Base-by-base conservation (phyloP, 1,140 invertebrate genomes). In the Lysiphlebus fabarum region DNA sequence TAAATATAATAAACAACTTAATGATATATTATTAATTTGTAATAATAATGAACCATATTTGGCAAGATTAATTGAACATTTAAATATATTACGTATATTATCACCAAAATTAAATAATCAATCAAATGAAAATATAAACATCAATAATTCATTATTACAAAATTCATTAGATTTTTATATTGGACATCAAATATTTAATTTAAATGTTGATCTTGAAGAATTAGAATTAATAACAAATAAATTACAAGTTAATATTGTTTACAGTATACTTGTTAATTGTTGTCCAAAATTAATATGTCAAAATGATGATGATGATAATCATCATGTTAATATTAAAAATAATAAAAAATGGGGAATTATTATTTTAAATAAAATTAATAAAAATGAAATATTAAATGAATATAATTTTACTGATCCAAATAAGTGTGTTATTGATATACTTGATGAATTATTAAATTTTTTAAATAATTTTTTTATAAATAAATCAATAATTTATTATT, bases 211-310 rank as follows among this genome's bases (percentile, higher is more conserved):
- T 12, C 83, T 83, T 1, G 61, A 76, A 11, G 77, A 83, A 50
- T 82, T 86, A 43, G 85, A 86, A 65, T 55, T 66, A 1, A 73
- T 83, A 62, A 83, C 84, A 10, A 63, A 70, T 4, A 81, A 79
- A 43, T 66, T 86, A 5, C 82, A 83, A 68, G 69, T 85, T 17
- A 85, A 85, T 75, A 75, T 85, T 43, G 75, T 85, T 2, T 81
- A 85, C 63, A 82, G 82, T 14, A 81, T 85, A 11, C 76, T 82
- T 5, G 65, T 79, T 1, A 84, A 81, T 62, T 83, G 79, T 54
- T 85, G 82, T 57, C 83, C 84, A 0, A 79, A 78, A 51, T 66
- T 85, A 41, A 68, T 54, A 11, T 70, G 51, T 40, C 40, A 53
- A 26, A 56, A 58, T 34, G 61, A 70, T 54, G 62, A 68, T 34